Percentiles rank a stretch among this genome's conserved stretches.
These are phyloP conservation scores for Ametastegia equiseti DNA, from an alignment of 2,888 invertebrate genomes.

Conservation along the genomic window DNA sequence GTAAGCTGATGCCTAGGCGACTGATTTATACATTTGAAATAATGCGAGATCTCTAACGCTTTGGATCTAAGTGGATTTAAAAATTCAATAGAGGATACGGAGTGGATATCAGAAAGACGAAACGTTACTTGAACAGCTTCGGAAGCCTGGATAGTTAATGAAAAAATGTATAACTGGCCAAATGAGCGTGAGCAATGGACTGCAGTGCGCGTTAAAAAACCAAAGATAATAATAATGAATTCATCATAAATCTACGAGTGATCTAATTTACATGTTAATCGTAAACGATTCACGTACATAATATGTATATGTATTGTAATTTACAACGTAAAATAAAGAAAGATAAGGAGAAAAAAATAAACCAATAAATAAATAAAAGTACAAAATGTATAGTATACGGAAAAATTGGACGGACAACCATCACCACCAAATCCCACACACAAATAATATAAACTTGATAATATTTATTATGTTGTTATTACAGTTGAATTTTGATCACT, in stretches of 20 bases:
- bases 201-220: slow-evolving; percentile 25
- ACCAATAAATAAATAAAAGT: no score
- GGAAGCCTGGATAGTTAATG: no score
- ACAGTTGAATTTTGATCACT: slow-evolving; percentile 2
- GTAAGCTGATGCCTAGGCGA: no score
- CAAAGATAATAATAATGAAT: slow-evolving; percentile 8
- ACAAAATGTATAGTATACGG: slow-evolving; percentile 48
- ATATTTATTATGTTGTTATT: slow-evolving; percentile 27
- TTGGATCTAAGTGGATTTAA: no score
- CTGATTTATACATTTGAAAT: no score
- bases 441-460: slow-evolving; percentile 2
- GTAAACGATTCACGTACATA: slow-evolving; percentile 31
- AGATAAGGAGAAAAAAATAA: neutral
- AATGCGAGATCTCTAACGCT: no score
- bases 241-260: slow-evolving; percentile 44
- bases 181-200: slow-evolving; percentile 38
- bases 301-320: neutral
- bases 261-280: slow-evolving; percentile 46
- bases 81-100: no score
- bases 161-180: neutral
- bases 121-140: no score
- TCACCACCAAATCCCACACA: slow-evolving; percentile 69
- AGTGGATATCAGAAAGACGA: no score
- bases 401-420: slow-evolving; percentile 69
- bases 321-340: neutral